phyloP scores from a whole-genome alignment of 2,888 invertebrate genomes.

The Frankliniella intonsa region DNA sequence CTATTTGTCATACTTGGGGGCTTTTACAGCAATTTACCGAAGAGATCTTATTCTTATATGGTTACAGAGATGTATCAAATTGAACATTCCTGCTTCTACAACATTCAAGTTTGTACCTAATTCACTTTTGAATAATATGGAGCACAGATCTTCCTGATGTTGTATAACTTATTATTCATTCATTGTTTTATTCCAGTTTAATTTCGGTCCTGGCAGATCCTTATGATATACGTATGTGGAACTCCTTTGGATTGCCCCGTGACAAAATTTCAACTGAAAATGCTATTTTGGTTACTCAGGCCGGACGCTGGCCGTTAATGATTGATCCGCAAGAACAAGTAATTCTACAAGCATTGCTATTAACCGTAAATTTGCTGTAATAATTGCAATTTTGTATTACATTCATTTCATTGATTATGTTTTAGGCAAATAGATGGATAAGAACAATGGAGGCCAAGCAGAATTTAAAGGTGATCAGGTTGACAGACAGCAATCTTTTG shows the following conservation, averaged over 20 bases:
- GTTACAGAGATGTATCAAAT: slow-evolving; percentile 60
- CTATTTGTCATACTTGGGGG: slow-evolving; percentile 86
- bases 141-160: neutral
- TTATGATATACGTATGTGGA: slow-evolving; percentile 85
- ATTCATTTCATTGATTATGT: slow-evolving; percentile 30
- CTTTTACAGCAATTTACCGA: slow-evolving; percentile 73
- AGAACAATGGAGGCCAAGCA: slow-evolving; percentile 77
- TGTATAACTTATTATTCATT: neutral
- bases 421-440: slow-evolving; percentile 84
- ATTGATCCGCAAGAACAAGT: slow-evolving; percentile 95
- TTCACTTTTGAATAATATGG: neutral
- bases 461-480: slow-evolving; percentile 70
- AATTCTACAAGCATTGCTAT: slow-evolving; percentile 28
- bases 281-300: slow-evolving; percentile 80
- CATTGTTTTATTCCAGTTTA: slow-evolving; percentile 50
- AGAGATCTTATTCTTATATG: slow-evolving; percentile 63
- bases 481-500: slow-evolving; percentile 71
- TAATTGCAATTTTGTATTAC: neutral
- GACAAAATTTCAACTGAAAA: slow-evolving; percentile 88
- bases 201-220: slow-evolving; percentile 72
- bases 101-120: slow-evolving; percentile 54
- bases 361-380: neutral
- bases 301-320: slow-evolving; percentile 82
- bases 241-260: slow-evolving; percentile 79
- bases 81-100: slow-evolving; percentile 66